Evolutionary conservation across 2,113 vertebrate genomes (phyloP), one percentile per base, ranked within the genome.

Genomic region (Carassius auratus): DNA sequence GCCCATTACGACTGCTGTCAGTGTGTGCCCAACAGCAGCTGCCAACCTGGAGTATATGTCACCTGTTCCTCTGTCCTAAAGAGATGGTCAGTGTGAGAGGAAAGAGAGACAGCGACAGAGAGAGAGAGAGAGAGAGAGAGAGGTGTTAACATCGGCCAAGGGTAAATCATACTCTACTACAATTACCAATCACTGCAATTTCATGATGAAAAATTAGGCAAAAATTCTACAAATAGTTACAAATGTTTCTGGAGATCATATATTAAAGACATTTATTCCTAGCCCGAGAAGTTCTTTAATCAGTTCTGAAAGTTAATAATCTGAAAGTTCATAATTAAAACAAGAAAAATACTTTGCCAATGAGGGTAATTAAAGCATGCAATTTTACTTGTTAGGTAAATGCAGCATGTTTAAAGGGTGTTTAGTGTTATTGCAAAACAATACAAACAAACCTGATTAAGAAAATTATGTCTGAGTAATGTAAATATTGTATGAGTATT

Each of bases 1-100:
- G 78, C 15, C 71, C 73, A 87, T 84, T 87, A 84, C 57, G 17
- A 14, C 10, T 10, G 64, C 73, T 68, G 74, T 76, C 74, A 76
- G 59, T 17, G 15, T 77, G 38, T 87, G 61, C 61, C 69, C 61
- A 6, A 57, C 73, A 66, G 69, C 71, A 52, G 38, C 71, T 66
- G 74, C 59, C 83, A 82, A 38, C 68, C 81, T 13, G 10, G 23
- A 30, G 57, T 62, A 75, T 61, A 87, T 79, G 81, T 84, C 74
- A 84, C 76, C 81, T 48, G 74, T 80, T 23, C 59, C 36, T 73
- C 17, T n/a, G 50, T 68, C 74, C 75, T 77, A 12, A 30, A 13
- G 33, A 59, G 50, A 62, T 21, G 36, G 59, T 45, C 57, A 17
- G 3, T 23, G 36, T 62, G 36, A 36, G 75, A 57, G 15, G 17